Evolutionary conservation across 1,140 invertebrate genomes (phyloP), one percentile per base, ranked within the genome.

Genomic region (Archivesica marissinica): DNA sequence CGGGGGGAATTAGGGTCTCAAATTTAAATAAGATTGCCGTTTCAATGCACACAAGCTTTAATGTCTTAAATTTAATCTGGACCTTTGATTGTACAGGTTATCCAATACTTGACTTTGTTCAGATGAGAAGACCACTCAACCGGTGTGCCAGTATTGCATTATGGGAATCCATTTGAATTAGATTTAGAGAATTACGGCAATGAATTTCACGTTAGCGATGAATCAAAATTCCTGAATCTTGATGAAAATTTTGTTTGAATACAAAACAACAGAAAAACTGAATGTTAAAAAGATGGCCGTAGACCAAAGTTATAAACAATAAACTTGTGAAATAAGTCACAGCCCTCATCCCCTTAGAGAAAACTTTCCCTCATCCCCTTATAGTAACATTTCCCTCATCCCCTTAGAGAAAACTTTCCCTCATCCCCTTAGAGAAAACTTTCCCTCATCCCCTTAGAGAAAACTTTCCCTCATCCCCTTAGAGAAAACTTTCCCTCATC

Each of bases 191-290:
- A 64, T 35, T 64, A 64, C 4, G 38, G 59, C 59, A 35, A 35
- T 64, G 59, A 64, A 64, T 64, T 64, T 64, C 59, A 20, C 15
- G 30, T 64, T 64, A 35, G 38, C 38, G 59, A 4, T n/a, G 59
- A 64, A 64, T 64, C 38, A 35, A 64, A 64, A 35, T 64, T 17
- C 38, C 59, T 25, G 23, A 64, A 64, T 7, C 11, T 35, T 6
- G 59, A 64, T 64, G 59, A 64, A 64, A 64, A 64, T 64, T 64
- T 64, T 33, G 38, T 64, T 64, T n/a, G n/a, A n/a, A n/a, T n/a
- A n/a, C n/a, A n/a, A n/a, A n/a, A n/a, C n/a, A n/a, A n/a, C n/a
- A n/a, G n/a, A n/a, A n/a, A n/a, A n/a, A n/a, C n/a, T n/a, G n/a
- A n/a, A n/a, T n/a, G n/a, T n/a, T n/a, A n/a, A n/a, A n/a, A n/a